Evolutionary conservation across 1,140 invertebrate species (phyloP), one percentile per base, ranked within the genome.

Genomic region (Spodoptera frugiperda): DNA sequence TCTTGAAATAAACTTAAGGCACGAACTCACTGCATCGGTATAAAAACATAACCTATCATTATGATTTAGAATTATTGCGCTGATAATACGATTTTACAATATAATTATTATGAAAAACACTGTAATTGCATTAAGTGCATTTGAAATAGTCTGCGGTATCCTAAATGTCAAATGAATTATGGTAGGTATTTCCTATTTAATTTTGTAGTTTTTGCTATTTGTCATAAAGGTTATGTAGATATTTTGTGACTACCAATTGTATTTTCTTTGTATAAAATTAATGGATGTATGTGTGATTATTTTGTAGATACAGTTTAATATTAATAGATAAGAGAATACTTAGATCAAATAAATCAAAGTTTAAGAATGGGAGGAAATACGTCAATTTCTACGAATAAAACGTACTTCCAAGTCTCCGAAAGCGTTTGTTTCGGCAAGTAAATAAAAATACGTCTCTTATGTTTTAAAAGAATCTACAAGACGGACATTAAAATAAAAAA

Each of bases 61-160:
- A 54, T 25, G 59, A 44, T 1, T 63, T 44, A 30, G 54, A 57
- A n/a, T 25, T 39, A 39, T 39, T 57, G 54, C 54, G 19, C 19
- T 57, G 53, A 61, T 8, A 39, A 39, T 39, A 10, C n/a, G 8
- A 15, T 61, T 44, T 63, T 1, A 44, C 10, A 17, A 44, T 63
- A 44, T 63, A 44, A 63, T 19, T 63, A 19, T 44, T 10, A 17
- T 39, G 59, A 63, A 63, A 63, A 63, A 63, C 30, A 61, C 6
- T 39, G 15, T 73, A 49, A 73, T 59, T 73, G 46, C 55, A 57
- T 49, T 61, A 61, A 73, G 44, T 73, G 71, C 55, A 73, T 73
- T 73, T n/a, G 30, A 55, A 57, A 57, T 48, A 49, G 11, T 48
- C 17, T 57, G 51, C n/a, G 15, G n/a, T 59, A 30, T 39, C 0